Evolutionary conservation across 1,140 invertebrate species (phyloP), one percentile per base, ranked within the genome.

Genomic region (Bombus cullumanus): DNA sequence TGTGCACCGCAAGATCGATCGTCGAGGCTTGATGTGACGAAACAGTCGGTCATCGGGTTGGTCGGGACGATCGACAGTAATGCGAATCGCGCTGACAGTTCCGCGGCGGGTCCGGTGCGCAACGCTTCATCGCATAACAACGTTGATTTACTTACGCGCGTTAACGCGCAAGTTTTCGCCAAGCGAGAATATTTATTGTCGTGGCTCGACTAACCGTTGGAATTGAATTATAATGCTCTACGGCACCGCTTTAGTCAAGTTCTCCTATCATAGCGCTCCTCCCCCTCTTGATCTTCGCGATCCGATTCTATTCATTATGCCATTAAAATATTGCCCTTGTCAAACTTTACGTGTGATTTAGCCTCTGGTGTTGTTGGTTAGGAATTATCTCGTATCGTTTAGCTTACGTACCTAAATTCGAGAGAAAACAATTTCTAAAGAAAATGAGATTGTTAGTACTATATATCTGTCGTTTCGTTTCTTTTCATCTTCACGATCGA

Each of bases 111-210:
- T 34, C 43, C 47, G 64, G 37, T 81, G 87, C 86, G 64, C 83
- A 73, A 87, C 89, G 90, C 83, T 92, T 85, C 90, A 87, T 28
- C 88, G 87, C 82, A 66, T 88, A 90, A 88, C 85, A 88, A 89
- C 84, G 87, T 88, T 92, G 87, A 91, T 92, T 89, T 92, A 93
- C 90, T 92, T 92, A 89, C 87, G 73, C 89, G 87, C 87, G 88
- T 91, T 92, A 93, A 93, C 92, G 88, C 90, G 88, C 86, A 85
- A 90, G 81, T 91, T 91, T 86, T 90, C 86, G 77, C 78, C 84
- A 73, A 75, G 57, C 83, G 83, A 41, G 86, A 91, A 88, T 89
- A 91, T 90, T 90, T 90, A 90, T 89, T 81, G 78, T 78, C 73
- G 73, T 53, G 47, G 64, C 31, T 64, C 83, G 84, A 62, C 64